Evolutionary conservation across 2,797 vertebrate genomes (phyloP).

Genomic region (Oophaga sylvatica): DNA sequence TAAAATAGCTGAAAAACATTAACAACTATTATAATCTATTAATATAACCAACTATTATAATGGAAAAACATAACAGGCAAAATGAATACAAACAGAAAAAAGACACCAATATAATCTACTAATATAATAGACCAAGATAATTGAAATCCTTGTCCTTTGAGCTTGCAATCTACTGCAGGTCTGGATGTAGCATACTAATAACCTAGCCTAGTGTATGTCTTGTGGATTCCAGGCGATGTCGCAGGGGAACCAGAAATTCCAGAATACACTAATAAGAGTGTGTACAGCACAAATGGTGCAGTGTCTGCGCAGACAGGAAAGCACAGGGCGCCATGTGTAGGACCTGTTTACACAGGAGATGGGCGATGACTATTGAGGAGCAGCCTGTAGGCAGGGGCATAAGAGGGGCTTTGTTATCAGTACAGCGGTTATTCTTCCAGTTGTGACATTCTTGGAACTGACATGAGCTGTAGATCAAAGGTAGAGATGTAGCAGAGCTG

Average conservation of each 20-base stretch:
- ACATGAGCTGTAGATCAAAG: slow-evolving; percentile 5
- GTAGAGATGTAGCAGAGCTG: background rate
- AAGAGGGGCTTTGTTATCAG: slow-evolving; percentile 41
- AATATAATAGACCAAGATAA: background rate
- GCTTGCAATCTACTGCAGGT: background rate
- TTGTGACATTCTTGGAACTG: background rate
- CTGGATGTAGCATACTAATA: background rate
- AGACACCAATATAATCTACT: too few relatives aligned
- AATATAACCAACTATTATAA: background rate
- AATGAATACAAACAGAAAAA: too few relatives aligned
- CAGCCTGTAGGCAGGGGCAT: background rate
- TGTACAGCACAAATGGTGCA: background rate
- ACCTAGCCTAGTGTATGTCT: background rate
- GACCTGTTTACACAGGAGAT: slow-evolving; percentile 23
- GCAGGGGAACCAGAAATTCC: background rate
- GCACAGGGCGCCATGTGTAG: slow-evolving; percentile 17
- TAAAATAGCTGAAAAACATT: background rate
- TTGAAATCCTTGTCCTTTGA: background rate
- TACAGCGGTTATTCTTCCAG: background rate
- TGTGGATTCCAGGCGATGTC: background rate
- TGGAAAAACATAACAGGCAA: background rate
- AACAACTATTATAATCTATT: background rate
- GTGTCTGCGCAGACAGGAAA: slow-evolving; percentile 22
- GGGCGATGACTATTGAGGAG: background rate
- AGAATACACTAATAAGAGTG: slow-evolving; percentile 4